A percentile compares a stretch with the other conserved stretches of the same genome.
Conservation (phyloP, 2,113 vertebrate genomes). For the Strix uralensis region DNA sequence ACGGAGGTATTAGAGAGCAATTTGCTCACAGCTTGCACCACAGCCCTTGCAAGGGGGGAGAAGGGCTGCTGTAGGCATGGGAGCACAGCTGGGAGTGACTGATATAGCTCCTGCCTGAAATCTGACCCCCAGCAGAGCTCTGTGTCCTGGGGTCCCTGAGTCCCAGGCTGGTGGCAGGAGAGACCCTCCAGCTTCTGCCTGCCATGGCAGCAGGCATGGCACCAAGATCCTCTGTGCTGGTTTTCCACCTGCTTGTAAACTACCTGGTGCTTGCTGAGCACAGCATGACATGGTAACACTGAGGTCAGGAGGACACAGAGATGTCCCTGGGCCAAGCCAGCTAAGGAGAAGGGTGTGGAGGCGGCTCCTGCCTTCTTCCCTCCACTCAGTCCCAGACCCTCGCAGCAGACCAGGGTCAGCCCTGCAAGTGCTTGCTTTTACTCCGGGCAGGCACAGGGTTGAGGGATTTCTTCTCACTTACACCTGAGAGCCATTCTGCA, state of each 20-base stretch:
- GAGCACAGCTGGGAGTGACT: fast-evolving
- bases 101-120: background rate
- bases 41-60: background rate
- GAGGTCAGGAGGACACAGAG: background rate
- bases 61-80: fast-evolving
- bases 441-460: fast-evolving
- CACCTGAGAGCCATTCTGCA: background rate
- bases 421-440: background rate
- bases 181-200: background rate
- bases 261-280: background rate
- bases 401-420: background rate
- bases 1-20: background rate
- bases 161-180: background rate
- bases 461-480: background rate
- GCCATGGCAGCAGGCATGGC: background rate
- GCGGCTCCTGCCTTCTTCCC: background rate
- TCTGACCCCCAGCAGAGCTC: background rate
- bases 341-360: background rate
- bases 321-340: background rate
- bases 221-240: background rate
- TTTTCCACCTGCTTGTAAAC: background rate
- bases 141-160: fast-evolving
- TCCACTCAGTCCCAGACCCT: background rate
- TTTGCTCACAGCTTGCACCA: background rate
- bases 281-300: background rate